phyloP scores from a whole-genome alignment of 92 coral and sea anemone species.

The Zoanthus sansibaricus region DNA sequence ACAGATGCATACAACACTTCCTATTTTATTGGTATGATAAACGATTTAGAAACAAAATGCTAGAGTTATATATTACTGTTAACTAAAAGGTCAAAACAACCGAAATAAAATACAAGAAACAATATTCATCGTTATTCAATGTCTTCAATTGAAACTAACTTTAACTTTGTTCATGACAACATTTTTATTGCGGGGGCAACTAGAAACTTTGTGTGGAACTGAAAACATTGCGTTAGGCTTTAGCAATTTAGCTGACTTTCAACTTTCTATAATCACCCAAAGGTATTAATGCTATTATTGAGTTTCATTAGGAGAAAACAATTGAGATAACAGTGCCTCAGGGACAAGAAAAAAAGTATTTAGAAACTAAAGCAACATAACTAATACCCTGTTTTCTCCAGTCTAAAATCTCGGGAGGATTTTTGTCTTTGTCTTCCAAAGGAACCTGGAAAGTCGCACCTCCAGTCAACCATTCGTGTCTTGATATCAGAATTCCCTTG shows the following conservation, averaged over 20 bases:
- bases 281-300: too few relatives aligned
- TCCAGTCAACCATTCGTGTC: slow-evolving; percentile 49
- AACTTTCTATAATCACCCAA: background rate
- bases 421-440: slow-evolving; percentile 42
- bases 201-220: too few relatives aligned
- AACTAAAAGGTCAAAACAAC: background rate
- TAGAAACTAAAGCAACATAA: background rate
- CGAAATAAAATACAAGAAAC: background rate
- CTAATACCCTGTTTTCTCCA: slow-evolving; percentile 82
- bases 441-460: slow-evolving; percentile 72
- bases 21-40: too few relatives aligned
- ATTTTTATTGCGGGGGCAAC: too few relatives aligned
- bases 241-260: too few relatives aligned
- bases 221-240: too few relatives aligned
- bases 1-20: background rate
- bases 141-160: background rate
- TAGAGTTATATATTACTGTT: too few relatives aligned
- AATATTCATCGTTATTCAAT: background rate
- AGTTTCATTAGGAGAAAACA: too few relatives aligned
- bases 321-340: too few relatives aligned
- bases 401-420: slow-evolving; percentile 78
- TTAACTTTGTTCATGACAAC: background rate
- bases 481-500: slow-evolving; percentile 76
- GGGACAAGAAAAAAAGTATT: background rate
- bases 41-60: too few relatives aligned